Percentiles rank a stretch among this genome's conserved stretches.
Evolutionary conservation across 2,113 vertebrate genomes (phyloP).

Genomic region (Urocitellus parryii): DNA sequence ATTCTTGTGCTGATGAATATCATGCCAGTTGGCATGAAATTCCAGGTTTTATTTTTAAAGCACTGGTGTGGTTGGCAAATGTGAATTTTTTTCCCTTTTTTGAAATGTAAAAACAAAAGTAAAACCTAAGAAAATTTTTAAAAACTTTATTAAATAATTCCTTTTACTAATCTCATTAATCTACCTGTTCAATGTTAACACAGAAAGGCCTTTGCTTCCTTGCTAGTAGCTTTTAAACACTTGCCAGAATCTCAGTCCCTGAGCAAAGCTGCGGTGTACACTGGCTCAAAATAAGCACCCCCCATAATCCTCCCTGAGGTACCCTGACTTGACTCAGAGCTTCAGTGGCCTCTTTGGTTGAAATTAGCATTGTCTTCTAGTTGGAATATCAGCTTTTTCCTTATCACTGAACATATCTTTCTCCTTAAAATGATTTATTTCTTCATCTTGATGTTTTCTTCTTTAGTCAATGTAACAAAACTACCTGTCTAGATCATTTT

Average conservation of each 20-base stretch:
- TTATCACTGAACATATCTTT: not conserved
- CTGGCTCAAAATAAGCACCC: not conserved
- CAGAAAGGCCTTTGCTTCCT: not conserved
- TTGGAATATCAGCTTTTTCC: not conserved
- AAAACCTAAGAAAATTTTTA: not conserved
- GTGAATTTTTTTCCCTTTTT: not conserved
- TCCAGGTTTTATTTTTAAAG: conserved; percentile 44
- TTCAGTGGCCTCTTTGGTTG: not conserved
- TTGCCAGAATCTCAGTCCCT: not conserved
- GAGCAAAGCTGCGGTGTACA: not conserved
- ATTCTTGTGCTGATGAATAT: conserved; percentile 10
- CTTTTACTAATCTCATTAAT: not conserved
- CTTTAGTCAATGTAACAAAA: not conserved
- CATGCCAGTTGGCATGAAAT: conserved; percentile 33
- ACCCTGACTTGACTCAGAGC: not conserved
- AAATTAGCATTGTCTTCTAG: not conserved
- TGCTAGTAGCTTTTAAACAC: not conserved
- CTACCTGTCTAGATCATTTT: not conserved
- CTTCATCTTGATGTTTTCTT: not conserved
- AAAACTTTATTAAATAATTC: not conserved
- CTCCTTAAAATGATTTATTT: not conserved
- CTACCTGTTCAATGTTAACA: not conserved
- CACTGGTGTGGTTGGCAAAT: not conserved
- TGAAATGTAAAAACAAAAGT: not conserved
- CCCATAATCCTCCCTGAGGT: rapidly evolving